Evolutionary conservation across 92 coral and sea anemone genomes (phyloP).

Genomic region (Virgularia gustaviana): DNA sequence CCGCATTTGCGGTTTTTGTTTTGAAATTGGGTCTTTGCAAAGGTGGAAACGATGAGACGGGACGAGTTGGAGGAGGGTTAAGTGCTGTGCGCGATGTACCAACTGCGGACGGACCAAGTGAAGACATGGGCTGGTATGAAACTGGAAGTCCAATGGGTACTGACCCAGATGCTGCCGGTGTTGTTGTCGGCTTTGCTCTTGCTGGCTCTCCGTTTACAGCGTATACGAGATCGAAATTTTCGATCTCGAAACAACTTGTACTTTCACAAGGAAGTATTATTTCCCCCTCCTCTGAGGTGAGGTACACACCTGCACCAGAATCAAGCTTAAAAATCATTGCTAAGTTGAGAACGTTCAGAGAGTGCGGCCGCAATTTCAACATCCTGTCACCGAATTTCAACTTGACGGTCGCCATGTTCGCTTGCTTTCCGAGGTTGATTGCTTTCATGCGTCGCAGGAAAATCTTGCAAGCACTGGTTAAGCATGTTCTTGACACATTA

Average conservation of each 20-base stretch:
- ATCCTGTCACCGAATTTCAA: no score
- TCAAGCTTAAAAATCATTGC: background rate
- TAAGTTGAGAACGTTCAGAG: background rate
- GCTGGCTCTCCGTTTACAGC: background rate
- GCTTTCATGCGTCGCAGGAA: no score
- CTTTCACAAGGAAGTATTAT: background rate
- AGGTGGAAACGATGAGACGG: background rate
- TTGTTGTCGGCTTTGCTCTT: background rate
- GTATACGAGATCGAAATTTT: background rate
- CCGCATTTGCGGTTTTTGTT: conserved; percentile 6
- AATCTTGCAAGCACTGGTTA: no score
- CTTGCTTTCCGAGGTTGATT: no score
- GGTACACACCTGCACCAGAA: background rate
- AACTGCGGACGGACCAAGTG: no score
- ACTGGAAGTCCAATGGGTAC: background rate
- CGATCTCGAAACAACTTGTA: background rate
- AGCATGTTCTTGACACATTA: no score
- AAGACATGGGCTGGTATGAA: background rate
- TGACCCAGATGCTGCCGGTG: background rate
- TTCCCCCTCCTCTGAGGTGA: background rate
- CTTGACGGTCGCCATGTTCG: no score
- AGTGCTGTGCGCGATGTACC: background rate
- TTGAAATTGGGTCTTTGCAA: conserved; percentile 35
- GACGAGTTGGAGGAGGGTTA: background rate
- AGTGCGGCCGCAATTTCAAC: background rate